A percentile compares a stretch with the other conserved stretches of the same genome.
Evolutionary conservation across 1,140 invertebrate genomes (phyloP).

Genomic region (Drosophila tropicalis): DNA sequence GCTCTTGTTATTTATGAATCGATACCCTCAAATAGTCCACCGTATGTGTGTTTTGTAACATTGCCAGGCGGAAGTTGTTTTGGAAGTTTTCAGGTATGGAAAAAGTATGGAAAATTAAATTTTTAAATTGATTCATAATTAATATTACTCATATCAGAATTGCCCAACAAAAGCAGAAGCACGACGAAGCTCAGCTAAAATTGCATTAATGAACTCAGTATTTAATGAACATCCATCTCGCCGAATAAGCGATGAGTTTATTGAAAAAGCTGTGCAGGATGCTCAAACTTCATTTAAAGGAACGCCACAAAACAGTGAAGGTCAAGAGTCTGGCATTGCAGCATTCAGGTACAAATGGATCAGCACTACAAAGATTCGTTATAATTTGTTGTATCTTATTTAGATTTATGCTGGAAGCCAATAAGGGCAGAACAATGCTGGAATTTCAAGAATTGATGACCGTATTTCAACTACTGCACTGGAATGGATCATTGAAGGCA

Average conservation of each 20-base stretch:
- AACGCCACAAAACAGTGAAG: slow-evolving; percentile 88
- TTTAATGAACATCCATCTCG: slow-evolving; percentile 98
- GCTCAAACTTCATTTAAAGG: slow-evolving; percentile 89
- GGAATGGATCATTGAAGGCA: slow-evolving; percentile 97
- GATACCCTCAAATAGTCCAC: slow-evolving; percentile 93
- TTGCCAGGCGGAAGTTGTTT: slow-evolving; percentile 97
- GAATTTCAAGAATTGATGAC: slow-evolving; percentile 99
- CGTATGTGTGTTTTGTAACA: slow-evolving; percentile 97
- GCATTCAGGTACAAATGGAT: slow-evolving; percentile 88
- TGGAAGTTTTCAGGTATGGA: slow-evolving; percentile 94
- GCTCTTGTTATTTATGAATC: slow-evolving; percentile 98
- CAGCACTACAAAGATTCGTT: background rate
- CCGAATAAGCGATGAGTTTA: slow-evolving; percentile 96
- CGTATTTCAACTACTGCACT: slow-evolving; percentile 97
- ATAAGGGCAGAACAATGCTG: slow-evolving; percentile 96
- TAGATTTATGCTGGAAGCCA: slow-evolving; percentile 96
- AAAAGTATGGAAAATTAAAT: background rate
- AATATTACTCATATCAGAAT: slow-evolving; percentile 85
- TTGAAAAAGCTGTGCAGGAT: slow-evolving; percentile 95
- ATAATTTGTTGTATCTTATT: background rate
- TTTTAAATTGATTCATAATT: background rate
- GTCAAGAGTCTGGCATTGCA: slow-evolving; percentile 93
- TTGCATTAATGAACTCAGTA: slow-evolving; percentile 98
- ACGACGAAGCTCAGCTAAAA: slow-evolving; percentile 95
- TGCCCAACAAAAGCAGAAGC: slow-evolving; percentile 98